A percentile compares a stretch with the other conserved stretches of the same genome.
Conservation (phyloP, 1,140 invertebrate genomes). For the Scaptomyza graminum region DNA sequence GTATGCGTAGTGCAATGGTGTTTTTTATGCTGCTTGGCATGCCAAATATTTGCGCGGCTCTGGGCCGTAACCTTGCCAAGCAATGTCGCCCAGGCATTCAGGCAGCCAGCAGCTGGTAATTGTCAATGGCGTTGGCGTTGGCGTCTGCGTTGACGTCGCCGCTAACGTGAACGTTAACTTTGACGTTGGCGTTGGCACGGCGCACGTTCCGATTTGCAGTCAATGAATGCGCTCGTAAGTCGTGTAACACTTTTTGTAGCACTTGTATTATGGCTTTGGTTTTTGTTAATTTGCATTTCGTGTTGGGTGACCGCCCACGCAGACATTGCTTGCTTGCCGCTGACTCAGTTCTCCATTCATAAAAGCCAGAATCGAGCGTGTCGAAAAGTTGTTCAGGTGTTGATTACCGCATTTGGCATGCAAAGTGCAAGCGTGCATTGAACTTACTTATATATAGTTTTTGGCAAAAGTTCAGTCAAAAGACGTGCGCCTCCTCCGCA, state of each 20-base stretch:
- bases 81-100: conserved; percentile 34
- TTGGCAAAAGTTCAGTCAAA: conserved; percentile 71
- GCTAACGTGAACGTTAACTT: conserved; percentile 18
- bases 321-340: conserved; percentile 4
- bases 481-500: conserved; percentile 42
- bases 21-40: conserved; percentile 51
- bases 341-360: conserved; percentile 74
- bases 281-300: conserved; percentile 70
- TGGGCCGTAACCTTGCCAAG: conserved; percentile 69
- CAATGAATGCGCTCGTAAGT: conserved; percentile 77
- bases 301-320: conserved; percentile 71
- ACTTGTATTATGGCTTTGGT: conserved; percentile 50
- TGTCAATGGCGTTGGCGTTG: conserved; percentile 50
- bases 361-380: conserved; percentile 49
- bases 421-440: conserved; percentile 57
- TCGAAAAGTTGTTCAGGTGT: conserved; percentile 49
- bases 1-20: conserved; percentile 69
- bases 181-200: conserved; percentile 54
- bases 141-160: conserved; percentile 43
- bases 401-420: conserved; percentile 59
- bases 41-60: conserved; percentile 68
- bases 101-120: conserved; percentile 71
- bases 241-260: conserved; percentile 68
- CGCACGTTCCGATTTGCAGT: conserved; percentile 78
- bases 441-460: conserved; percentile 34